These are phyloP conservation scores for Ptychochromis oligacanthus DNA, from an alignment of 2,113 vertebrate genomes.

Conservation along the genomic window DNA sequence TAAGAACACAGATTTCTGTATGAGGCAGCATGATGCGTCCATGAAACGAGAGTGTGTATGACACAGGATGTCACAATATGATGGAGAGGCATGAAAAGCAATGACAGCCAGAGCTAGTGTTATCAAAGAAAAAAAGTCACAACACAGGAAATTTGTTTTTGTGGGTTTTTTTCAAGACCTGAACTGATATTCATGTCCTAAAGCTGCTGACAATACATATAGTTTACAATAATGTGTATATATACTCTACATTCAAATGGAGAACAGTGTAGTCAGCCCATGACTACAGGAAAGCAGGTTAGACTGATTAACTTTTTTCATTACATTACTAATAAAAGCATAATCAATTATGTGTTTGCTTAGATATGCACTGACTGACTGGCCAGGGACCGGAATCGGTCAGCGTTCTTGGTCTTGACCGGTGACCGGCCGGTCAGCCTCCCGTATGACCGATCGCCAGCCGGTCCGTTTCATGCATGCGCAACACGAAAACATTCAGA, in stretches of 20 bases:
- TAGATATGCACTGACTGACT: too few relatives aligned
- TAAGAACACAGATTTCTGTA: background rate
- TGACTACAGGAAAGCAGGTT: background rate
- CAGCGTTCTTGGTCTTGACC: too few relatives aligned
- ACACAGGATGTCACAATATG: slow-evolving; percentile 50
- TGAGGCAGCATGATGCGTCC: slow-evolving; percentile 1
- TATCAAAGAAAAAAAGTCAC: slow-evolving; percentile 3
- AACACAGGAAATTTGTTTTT: slow-evolving; percentile 44
- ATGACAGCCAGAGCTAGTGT: background rate
- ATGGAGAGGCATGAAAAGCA: slow-evolving; percentile 24
- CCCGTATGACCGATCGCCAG: too few relatives aligned
- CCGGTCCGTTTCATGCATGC: too few relatives aligned
- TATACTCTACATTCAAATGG: too few relatives aligned
- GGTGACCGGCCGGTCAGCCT: too few relatives aligned
- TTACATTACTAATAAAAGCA: background rate
- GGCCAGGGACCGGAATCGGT: too few relatives aligned
- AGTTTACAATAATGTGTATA: background rate
- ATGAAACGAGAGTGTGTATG: slow-evolving; percentile 32
- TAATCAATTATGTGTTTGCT: background rate
- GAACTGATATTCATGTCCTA: slow-evolving; percentile 10
- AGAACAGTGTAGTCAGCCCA: background rate
- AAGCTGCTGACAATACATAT: background rate
- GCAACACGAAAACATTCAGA: too few relatives aligned
- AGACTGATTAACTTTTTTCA: background rate
- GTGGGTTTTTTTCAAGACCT: background rate